Conservation (phyloP, 2,113 vertebrate genomes). For the Chlorocebus sabaeus region DNA sequence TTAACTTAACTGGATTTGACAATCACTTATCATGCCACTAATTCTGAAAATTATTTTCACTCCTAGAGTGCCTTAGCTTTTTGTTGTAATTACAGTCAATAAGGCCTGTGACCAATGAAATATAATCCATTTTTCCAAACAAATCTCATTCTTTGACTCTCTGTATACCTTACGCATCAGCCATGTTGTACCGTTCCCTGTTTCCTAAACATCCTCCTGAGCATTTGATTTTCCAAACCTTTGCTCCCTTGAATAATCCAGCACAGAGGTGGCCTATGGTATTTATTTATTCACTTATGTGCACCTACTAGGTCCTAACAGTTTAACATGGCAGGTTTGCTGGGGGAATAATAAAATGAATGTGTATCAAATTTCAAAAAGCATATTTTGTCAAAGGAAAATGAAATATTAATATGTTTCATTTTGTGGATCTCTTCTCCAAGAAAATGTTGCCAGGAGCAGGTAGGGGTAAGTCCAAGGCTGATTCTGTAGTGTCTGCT, state of each 20-base stretch:
- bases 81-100: neutral
- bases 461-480: fast-evolving
- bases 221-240: neutral
- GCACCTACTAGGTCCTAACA: neutral
- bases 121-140: neutral
- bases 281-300: neutral
- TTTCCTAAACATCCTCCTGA: neutral
- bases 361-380: neutral
- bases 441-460: neutral
- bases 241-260: neutral
- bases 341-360: neutral
- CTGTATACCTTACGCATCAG: neutral
- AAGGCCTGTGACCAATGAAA: neutral
- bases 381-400: neutral
- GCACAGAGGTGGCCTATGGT: neutral
- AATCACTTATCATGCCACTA: neutral
- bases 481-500: neutral
- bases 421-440: neutral
- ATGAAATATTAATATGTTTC: neutral
- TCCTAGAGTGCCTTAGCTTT: neutral
- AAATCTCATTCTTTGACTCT: neutral
- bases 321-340: neutral
- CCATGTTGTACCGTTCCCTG: neutral
- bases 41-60: neutral
- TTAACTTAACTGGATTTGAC: neutral